Evolutionary conservation across 2,888 invertebrate species (phyloP).

Genomic region (Spisula subtruncata): DNA sequence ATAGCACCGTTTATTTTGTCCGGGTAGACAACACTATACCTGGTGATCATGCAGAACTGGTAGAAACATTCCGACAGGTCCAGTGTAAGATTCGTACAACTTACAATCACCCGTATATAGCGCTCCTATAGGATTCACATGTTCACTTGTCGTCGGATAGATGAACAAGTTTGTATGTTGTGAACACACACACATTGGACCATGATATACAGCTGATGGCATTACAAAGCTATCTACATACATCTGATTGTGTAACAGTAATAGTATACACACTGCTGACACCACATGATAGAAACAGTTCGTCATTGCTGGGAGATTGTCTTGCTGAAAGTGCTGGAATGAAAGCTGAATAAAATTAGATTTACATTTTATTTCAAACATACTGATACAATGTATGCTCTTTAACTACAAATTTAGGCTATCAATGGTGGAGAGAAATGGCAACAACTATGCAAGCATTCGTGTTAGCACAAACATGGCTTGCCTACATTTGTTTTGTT

Average conservation of each 20-base stretch:
- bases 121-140: not conserved
- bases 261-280: not conserved
- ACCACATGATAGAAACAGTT: not conserved
- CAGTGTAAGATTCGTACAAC: not conserved
- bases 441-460: too few relatives aligned
- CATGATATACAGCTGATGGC: not conserved
- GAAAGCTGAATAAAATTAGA: too few relatives aligned
- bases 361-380: too few relatives aligned
- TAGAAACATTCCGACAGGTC: not conserved
- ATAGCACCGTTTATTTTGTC: too few relatives aligned
- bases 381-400: too few relatives aligned
- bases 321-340: not conserved
- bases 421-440: too few relatives aligned
- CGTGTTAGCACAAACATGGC: too few relatives aligned
- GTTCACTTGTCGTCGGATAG: not conserved
- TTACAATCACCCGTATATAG: conserved; percentile 30
- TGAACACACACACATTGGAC: conserved; percentile 29
- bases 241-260: not conserved
- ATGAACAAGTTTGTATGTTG: conserved; percentile 21
- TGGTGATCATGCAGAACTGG: conserved; percentile 29
- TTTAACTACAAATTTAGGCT: too few relatives aligned
- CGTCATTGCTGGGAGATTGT: not conserved
- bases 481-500: too few relatives aligned
- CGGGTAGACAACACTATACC: conserved; percentile 3
- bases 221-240: not conserved